Conservation (phyloP, 2,797 vertebrate species). For the Anguilla obscura region DNA sequence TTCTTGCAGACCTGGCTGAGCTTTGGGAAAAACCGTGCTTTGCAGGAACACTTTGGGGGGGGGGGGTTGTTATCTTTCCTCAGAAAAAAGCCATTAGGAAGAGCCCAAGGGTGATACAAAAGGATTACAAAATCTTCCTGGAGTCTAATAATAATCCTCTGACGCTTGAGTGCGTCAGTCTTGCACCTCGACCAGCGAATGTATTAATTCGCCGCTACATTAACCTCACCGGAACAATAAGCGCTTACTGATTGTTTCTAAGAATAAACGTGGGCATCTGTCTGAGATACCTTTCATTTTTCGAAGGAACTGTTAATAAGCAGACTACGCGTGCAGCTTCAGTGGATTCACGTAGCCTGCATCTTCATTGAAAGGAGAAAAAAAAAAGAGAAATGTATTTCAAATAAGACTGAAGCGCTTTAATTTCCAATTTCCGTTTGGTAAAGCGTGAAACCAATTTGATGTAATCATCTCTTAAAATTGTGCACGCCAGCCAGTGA, state of each 20-base stretch:
- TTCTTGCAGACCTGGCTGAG: constrained; percentile 18
- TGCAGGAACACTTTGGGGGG: background rate
- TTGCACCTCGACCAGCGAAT: background rate
- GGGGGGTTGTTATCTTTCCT: background rate
- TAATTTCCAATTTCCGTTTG: background rate
- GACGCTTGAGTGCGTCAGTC: background rate
- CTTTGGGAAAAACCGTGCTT: background rate
- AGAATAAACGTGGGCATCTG: background rate
- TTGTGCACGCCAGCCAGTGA: background rate
- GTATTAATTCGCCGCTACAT: background rate
- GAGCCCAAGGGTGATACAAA: background rate
- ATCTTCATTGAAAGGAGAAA: background rate
- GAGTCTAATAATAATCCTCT: constrained; percentile 19
- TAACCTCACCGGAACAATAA: background rate
- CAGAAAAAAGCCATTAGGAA: background rate
- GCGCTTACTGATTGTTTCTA: background rate
- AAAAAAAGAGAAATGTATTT: background rate
- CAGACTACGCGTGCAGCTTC: background rate
- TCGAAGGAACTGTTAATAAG: background rate
- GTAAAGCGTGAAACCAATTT: background rate
- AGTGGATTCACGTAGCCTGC: background rate
- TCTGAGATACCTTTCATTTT: background rate
- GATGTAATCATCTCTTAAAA: background rate
- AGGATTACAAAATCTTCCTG: background rate
- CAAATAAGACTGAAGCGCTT: background rate